phyloP scores from a whole-genome alignment of 1,140 invertebrate species.

The Globodera ellingtonae region DNA sequence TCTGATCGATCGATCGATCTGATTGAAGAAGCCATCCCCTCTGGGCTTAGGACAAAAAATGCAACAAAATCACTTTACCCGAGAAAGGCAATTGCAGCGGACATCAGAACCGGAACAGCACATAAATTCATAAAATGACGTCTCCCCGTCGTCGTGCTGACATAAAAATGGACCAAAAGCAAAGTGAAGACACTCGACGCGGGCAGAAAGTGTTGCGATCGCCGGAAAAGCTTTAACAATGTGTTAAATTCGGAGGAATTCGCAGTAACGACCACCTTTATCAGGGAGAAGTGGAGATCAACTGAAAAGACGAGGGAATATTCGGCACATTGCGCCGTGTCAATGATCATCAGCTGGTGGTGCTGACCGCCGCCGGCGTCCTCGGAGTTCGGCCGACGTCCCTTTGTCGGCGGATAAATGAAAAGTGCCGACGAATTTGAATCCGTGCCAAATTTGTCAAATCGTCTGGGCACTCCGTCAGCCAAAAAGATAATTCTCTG shows the following conservation, averaged over 20 bases:
- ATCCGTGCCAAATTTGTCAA: constrained; percentile 5
- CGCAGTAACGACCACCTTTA: neutral
- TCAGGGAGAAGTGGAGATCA: constrained; percentile 7
- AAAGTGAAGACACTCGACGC: neutral
- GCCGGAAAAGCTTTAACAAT: constrained; percentile 11
- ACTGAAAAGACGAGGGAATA: constrained; percentile 6
- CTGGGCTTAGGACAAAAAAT: too few species aligned
- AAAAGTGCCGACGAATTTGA: constrained; percentile 1
- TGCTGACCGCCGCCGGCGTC: neutral
- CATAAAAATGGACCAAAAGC: constrained; percentile 6
- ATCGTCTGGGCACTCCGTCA: neutral
- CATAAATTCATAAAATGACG: neutral
- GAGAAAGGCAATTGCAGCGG: neutral
- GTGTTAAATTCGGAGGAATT: neutral
- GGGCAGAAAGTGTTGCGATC: constrained; percentile 7
- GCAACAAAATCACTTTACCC: neutral
- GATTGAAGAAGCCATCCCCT: neutral
- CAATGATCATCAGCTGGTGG: constrained; percentile 11
- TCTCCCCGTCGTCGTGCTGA: neutral
- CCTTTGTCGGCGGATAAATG: neutral
- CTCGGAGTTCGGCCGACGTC: too few species aligned
- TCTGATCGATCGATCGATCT: neutral
- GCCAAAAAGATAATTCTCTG: neutral
- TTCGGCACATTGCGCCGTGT: constrained; percentile 8
- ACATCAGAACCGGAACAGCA: neutral